Evolutionary conservation across 2,888 invertebrate species (phyloP).

Genomic region (Agapetus fuscipes): DNA sequence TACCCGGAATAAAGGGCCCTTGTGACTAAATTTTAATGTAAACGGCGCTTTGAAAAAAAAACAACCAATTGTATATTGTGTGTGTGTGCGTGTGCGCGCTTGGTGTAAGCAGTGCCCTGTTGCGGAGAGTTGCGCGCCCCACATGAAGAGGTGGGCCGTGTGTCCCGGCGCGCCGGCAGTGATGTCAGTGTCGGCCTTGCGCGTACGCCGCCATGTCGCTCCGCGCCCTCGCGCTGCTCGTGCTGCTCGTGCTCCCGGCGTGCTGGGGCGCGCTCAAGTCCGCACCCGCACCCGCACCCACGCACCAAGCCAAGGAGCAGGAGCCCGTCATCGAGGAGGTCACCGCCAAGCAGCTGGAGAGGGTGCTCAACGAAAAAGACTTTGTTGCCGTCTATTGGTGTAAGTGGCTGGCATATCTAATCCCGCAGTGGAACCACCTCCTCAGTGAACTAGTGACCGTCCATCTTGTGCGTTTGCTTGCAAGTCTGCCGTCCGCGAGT

Average conservation of each 20-base stretch:
- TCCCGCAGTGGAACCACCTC: too few species aligned
- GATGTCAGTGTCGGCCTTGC: constrained; percentile 42
- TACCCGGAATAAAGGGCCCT: too few species aligned
- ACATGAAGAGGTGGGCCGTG: too few species aligned
- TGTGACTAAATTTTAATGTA: too few species aligned
- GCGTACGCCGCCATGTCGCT: constrained; percentile 40
- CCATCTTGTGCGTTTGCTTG: too few species aligned
- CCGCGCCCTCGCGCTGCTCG: constrained; percentile 41
- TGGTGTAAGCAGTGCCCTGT: too few species aligned
- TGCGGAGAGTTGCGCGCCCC: too few species aligned
- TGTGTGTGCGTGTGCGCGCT: too few species aligned
- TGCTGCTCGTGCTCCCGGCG: constrained; percentile 43
- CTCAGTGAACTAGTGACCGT: too few species aligned
- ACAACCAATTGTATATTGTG: too few species aligned
- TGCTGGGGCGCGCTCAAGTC: constrained; percentile 34
- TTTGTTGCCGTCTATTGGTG: constrained; percentile 95
- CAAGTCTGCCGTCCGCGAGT: too few species aligned
- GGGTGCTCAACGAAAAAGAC: constrained; percentile 82
- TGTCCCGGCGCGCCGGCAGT: constrained; percentile 24
- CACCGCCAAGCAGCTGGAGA: constrained; percentile 85
- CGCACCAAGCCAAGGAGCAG: constrained; percentile 35
- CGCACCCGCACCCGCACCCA: constrained; percentile 33
- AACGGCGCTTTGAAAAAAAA: too few species aligned
- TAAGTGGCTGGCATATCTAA: constrained; percentile 62
- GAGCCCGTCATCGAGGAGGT: constrained; percentile 88